Percentiles rank a stretch among this genome's conserved stretches.
Evolutionary conservation across 2,113 vertebrate genomes (phyloP).

Genomic region (Micronisus gabar): DNA sequence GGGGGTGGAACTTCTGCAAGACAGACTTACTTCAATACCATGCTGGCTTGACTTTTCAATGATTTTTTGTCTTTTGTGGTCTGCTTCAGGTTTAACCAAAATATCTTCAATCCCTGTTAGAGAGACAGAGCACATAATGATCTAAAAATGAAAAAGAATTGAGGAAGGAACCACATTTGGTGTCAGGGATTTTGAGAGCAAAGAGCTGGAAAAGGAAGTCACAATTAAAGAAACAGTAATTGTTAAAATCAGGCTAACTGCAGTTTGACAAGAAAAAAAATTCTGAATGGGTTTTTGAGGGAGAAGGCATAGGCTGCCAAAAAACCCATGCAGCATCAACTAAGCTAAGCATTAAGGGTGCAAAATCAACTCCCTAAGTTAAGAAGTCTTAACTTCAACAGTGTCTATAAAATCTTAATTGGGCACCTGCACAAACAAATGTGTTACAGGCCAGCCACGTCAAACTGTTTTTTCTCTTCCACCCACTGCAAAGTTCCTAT

Average conservation of each 20-base stretch:
- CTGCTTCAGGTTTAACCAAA: constrained; percentile 85
- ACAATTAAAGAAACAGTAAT: neutral
- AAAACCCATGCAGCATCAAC: neutral
- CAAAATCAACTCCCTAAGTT: neutral
- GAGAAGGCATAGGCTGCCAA: neutral
- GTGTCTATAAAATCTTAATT: neutral
- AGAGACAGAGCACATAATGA: neutral
- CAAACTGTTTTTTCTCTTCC: neutral
- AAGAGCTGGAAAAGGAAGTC: neutral
- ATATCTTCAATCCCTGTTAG: constrained; percentile 93
- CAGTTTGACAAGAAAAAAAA: neutral
- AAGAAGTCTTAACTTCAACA: neutral
- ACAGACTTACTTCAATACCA: constrained; percentile 80
- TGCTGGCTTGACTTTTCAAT: constrained; percentile 80
- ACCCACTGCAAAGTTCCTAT: neutral
- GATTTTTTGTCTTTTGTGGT: constrained; percentile 79
- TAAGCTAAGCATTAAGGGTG: neutral
- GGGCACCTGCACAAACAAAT: neutral
- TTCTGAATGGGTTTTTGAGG: neutral
- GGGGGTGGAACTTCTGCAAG: too few species aligned
- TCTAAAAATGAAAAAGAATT: neutral
- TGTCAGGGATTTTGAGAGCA: neutral
- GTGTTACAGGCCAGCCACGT: neutral
- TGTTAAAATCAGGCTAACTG: neutral
- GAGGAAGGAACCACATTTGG: neutral